Conservation (phyloP, 2,113 vertebrate genomes). For the Phalacrocorax aristotelis region DNA sequence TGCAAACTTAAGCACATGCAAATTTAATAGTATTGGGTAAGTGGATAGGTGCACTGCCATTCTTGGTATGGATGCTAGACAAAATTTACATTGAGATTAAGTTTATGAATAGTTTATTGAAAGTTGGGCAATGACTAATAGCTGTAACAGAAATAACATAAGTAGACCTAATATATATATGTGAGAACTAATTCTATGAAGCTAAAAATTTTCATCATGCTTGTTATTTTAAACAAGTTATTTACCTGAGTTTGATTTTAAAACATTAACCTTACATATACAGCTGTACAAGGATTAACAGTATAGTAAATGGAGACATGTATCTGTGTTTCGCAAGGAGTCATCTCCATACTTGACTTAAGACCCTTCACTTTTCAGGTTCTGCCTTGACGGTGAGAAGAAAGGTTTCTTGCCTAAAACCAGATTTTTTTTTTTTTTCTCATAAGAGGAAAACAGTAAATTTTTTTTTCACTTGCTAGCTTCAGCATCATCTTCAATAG, state of each 20-base stretch:
- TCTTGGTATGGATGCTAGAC: background rate
- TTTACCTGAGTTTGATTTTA: background rate
- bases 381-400: background rate
- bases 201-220: background rate
- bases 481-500: background rate
- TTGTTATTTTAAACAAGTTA: background rate
- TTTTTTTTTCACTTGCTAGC: background rate
- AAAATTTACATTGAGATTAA: background rate
- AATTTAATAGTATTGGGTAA: background rate
- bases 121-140: background rate
- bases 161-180: background rate
- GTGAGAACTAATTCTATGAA: background rate
- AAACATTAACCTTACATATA: background rate
- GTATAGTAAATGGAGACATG: background rate
- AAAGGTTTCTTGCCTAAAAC: background rate
- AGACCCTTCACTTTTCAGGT: background rate
- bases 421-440: background rate
- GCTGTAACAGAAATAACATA: background rate
- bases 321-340: background rate
- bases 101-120: background rate
- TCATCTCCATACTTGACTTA: background rate
- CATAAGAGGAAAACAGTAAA: background rate
- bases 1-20: background rate
- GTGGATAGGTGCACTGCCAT: background rate
- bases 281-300: background rate